phyloP scores from a whole-genome alignment of 2,888 invertebrate genomes.

The Plebejus melissa region DNA sequence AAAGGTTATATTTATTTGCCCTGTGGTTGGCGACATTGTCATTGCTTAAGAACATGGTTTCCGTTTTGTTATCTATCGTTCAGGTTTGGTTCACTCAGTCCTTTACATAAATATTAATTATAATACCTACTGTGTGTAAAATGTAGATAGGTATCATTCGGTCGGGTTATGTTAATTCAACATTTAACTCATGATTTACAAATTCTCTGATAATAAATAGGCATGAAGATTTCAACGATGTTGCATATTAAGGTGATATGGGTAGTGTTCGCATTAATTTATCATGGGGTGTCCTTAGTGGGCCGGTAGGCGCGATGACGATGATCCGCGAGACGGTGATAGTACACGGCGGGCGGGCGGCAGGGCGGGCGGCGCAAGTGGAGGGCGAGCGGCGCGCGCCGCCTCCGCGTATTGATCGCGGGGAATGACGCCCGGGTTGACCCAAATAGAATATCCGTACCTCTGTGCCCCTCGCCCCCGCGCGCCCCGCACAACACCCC shows the following conservation, averaged over 20 bases:
- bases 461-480: slow-evolving; percentile 32
- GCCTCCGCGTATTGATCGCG: slow-evolving; percentile 70
- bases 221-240: background rate
- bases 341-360: slow-evolving; percentile 28
- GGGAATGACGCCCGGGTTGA: slow-evolving; percentile 78
- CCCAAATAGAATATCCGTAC: slow-evolving; percentile 76
- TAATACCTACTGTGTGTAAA: background rate
- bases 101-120: too few relatives aligned
- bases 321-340: slow-evolving; percentile 25
- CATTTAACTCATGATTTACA: background rate
- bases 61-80: background rate
- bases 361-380: slow-evolving; percentile 51
- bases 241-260: background rate
- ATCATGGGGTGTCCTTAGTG: background rate
- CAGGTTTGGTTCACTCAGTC: background rate
- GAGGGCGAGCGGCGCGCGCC: slow-evolving; percentile 70
- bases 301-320: slow-evolving; percentile 20
- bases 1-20: background rate
- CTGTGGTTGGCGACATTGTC: background rate
- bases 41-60: background rate
- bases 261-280: slow-evolving; percentile 1
- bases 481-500: slow-evolving; percentile 11
- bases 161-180: too few relatives aligned
- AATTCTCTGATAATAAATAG: background rate
- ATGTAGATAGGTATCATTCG: background rate